phyloP scores from a whole-genome alignment of 2,113 vertebrate species.

The Gyps fulvus region DNA sequence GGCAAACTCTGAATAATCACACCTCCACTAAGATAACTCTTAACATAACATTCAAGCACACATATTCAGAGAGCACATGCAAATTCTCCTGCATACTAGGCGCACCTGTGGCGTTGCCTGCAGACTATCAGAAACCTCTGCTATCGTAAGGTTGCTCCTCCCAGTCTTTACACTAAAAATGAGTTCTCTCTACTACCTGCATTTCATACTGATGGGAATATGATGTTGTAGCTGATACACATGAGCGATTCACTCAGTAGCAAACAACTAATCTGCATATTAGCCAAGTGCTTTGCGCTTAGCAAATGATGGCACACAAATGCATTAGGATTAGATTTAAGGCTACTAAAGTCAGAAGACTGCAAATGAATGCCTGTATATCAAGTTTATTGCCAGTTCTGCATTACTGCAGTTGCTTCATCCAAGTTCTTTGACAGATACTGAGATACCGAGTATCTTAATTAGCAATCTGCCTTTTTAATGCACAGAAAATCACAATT shows the following conservation, averaged over 20 bases:
- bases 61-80: rapidly evolving
- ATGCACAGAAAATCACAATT: not conserved
- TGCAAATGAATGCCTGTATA: not conserved
- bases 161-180: not conserved
- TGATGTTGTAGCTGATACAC: not conserved
- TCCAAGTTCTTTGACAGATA: not conserved
- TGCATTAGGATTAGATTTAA: rapidly evolving
- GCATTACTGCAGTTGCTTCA: not conserved
- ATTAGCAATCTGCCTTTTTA: not conserved
- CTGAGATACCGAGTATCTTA: not conserved
- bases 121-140: not conserved
- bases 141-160: rapidly evolving
- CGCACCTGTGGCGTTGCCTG: not conserved
- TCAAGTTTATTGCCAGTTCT: not conserved
- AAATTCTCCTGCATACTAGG: rapidly evolving
- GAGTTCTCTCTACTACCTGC: not conserved
- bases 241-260: rapidly evolving
- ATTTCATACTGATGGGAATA: rapidly evolving
- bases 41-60: not conserved
- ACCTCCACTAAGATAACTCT: not conserved
- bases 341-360: not conserved
- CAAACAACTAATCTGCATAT: not conserved
- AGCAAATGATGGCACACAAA: not conserved
- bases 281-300: not conserved
- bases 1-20: not conserved